Evolutionary conservation across 2,888 invertebrate genomes (phyloP), one percentile per base, ranked within the genome.

Genomic region (Frankliniella intonsa): DNA sequence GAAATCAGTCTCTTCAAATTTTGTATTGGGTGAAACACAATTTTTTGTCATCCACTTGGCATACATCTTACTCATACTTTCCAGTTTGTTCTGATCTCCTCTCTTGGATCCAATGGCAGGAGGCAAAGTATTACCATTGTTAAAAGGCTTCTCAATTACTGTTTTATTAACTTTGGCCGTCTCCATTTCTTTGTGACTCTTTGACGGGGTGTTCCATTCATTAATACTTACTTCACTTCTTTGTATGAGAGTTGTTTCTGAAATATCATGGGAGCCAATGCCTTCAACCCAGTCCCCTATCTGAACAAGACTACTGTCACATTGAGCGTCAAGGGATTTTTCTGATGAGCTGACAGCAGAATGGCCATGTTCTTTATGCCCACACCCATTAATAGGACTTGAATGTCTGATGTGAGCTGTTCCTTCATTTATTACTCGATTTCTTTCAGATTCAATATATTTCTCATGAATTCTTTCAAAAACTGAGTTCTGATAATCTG

Each of bases 381-480:
- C 22, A n/a, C n/a, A 1, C 8, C 25, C 69, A 76, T 76, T 76
- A 10, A 76, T 22, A 2, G 69, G 69, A 22, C 69, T 76, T 11
- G 69, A 22, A 25, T 76, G 69, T 76, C 69, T 76, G 12, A 76
- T 76, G 25, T 25, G 25, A 22, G 69, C 12, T 11, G 69, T 9
- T n/a, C 69, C 69, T 25, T 76, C 69, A 10, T 25, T 76, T 22
- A 76, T 50, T n/a, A 25, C 83, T 82, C 11, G 81, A 81, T 81
- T 82, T 82, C 10, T 82, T 82, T 80, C 80, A 82, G 50, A 82
- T 82, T n/a, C 81, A 82, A 81, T 82, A 82, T 81, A 81, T 69
- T 38, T 82, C 82, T 55, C 81, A 82, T 19, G 82, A 82, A 81
- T 82, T 82, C 69, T 79, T 82, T 65, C 83, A 82, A 7, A 83